Base-by-base conservation (phyloP, 2,888 invertebrate genomes). In the Ormyrus nitidulus region DNA sequence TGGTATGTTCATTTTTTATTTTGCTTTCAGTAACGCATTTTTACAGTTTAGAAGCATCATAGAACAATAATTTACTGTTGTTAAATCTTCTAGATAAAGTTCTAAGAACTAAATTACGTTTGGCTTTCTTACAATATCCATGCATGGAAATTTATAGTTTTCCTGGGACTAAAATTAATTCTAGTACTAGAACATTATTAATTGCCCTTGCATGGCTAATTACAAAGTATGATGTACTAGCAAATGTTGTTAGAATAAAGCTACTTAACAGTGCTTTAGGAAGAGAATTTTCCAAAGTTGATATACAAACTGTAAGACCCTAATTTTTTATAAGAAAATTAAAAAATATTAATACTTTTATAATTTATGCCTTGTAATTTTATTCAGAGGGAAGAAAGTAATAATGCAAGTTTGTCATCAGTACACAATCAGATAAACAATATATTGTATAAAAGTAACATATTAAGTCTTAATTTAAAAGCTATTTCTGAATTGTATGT, bases 141-240 rank as follows among this genome's bases (percentile, higher is more conserved):
- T 84, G 79, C 11, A 70, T 88, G n/a, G 86, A 90, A n/a, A 90
- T 91, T 82, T 91, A 90, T 82, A 83, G 85, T 4, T 83, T 89
- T 7, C 84, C 87, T 11, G 77, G 53, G 58, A 83, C 77, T 48
- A 83, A 74, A 81, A 84, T 84, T 70, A 83, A 61, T 62, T 80
- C 64, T 61, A 84, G 85, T 53, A 89, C 85, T 79, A 86, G 89
- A 80, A 87, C 88, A 80, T 84, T 91, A 61, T 84, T 91, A 65
- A 75, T 91, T 64, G 90, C 91, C 9, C 83, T 91, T 46, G 86
- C 87, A 19, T 91, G 90, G 89, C 75, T 91, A 11, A 74, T 91
- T 44, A 85, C 87, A 62, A 86, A 84, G 0, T 85, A 89, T 66
- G 82, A 88, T 81, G 82, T 85, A 72, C 71, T 90, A 54, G 83